These are phyloP conservation scores for Teleopsis dalmanni DNA, from an alignment of 1,140 invertebrate species.

Conservation along the genomic window DNA sequence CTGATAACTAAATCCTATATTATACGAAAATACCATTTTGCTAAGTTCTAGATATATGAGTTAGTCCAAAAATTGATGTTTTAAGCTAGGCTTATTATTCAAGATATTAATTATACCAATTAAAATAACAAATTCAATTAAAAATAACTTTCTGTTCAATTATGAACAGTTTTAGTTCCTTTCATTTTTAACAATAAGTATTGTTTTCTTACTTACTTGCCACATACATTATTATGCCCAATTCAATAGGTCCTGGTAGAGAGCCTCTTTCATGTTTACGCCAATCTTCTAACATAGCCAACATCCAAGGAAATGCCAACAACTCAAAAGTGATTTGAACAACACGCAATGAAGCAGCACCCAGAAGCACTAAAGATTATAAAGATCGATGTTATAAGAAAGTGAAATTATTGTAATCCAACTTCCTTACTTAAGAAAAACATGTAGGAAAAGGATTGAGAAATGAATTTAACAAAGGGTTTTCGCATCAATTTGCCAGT, in stretches of 20 bases:
- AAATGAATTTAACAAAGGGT: constrained; percentile 92
- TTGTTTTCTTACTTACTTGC: constrained; percentile 60
- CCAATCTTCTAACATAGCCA: constrained; percentile 61
- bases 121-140: too few relatives aligned
- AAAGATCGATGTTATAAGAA: too few relatives aligned
- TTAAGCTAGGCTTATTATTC: too few relatives aligned
- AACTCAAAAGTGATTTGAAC: constrained; percentile 71
- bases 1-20: too few relatives aligned
- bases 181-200: too few relatives aligned
- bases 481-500: constrained; percentile 80
- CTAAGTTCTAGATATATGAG: too few relatives aligned
- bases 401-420: background rate
- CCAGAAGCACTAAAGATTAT: constrained; percentile 58
- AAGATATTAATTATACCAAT: too few relatives aligned
- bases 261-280: constrained; percentile 72
- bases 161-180: too few relatives aligned
- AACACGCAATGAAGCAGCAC: constrained; percentile 72
- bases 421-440: constrained; percentile 72
- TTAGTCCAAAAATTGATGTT: too few relatives aligned
- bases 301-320: constrained; percentile 67
- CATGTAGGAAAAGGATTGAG: constrained; percentile 81
- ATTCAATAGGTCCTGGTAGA: constrained; percentile 77
- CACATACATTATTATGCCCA: constrained; percentile 72
- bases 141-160: too few relatives aligned
- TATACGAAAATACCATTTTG: too few relatives aligned